phyloP scores from a whole-genome alignment of 2,797 vertebrate genomes.

The Thunnus albacares region DNA sequence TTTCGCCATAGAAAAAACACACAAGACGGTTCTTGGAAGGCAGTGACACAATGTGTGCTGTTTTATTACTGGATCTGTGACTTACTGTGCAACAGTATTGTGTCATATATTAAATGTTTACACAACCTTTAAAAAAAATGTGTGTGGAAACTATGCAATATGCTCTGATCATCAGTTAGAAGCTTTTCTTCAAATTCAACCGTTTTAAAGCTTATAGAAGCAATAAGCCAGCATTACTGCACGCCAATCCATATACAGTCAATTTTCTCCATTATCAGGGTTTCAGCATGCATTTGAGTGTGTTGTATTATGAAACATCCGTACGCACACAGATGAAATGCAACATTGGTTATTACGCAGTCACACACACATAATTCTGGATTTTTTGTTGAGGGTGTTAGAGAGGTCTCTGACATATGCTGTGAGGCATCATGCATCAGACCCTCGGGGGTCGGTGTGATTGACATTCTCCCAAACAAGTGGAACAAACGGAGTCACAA shows the following conservation, averaged over 20 bases:
- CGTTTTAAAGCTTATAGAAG: constrained; percentile 60
- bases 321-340: constrained; percentile 25
- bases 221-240: constrained; percentile 44
- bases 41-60: constrained; percentile 77
- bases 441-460: constrained; percentile 46
- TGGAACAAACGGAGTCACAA: constrained; percentile 61
- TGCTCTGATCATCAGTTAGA: constrained; percentile 22
- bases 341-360: constrained; percentile 20
- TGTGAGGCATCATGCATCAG: constrained; percentile 36
- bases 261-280: constrained; percentile 35
- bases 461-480: constrained; percentile 60
- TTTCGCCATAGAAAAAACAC: not conserved
- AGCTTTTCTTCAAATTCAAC: constrained; percentile 16
- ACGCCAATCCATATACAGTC: constrained; percentile 25
- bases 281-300: constrained; percentile 72
- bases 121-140: constrained; percentile 51
- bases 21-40: constrained; percentile 46
- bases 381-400: constrained; percentile 46
- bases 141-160: constrained; percentile 24
- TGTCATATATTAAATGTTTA: constrained; percentile 63
- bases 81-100: constrained; percentile 71
- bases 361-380: constrained; percentile 24
- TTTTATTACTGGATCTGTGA: constrained; percentile 74
- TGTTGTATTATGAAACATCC: constrained; percentile 38
- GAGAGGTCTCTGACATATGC: constrained; percentile 46